Base-by-base conservation (phyloP, 2,113 vertebrate genomes). In the Tonatia bakeri region DNA sequence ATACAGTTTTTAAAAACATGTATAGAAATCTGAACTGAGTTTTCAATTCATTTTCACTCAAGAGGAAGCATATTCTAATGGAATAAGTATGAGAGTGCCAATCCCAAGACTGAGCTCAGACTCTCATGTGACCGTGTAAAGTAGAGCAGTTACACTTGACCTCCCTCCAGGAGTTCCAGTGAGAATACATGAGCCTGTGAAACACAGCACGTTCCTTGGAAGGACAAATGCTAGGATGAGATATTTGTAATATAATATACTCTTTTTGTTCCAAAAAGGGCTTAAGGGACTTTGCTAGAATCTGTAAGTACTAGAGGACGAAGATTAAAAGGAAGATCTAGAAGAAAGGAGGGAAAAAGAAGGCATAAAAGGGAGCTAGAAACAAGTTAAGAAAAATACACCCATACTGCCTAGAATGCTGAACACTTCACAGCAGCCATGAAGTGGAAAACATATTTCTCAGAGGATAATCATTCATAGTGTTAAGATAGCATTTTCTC, bases 391-490 rank as follows among this genome's bases (percentile, higher is more conserved):
- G 86, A 75, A 26, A 84, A 75, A n/a, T 4, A 26, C 36, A 33
- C 36, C 26, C 54, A 1, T 31, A 1, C 26, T 13, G 5, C 70
- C n/a, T n/a, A 2, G 72, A n/a, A 38, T 16, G 77, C 38, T 43
- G 43, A 91, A 64, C 17, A 31, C 31, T 64, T 89, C 54, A 22
- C 28, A 82, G 64, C 82, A 75, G 26, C 69, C 33, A 0, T 13
- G 43, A 91, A 52, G 72, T 76, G 13, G 52, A 83, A 94, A 95
- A 76, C 80, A 81, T 85, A 79, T 67, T 92, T 92, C 76, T 89
- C 31, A 33, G 87, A 93, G 79, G 70, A 13, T 17, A 83, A 91
- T 94, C 73, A 73, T 77, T 75, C 83, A 19, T 76, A 14, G 33
- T 50, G 93, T 91, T 43, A 91, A 91, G 94, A 19, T 54, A 38